Evolutionary conservation across 2,797 vertebrate genomes (phyloP).

Genomic region (Crax fasciolata): DNA sequence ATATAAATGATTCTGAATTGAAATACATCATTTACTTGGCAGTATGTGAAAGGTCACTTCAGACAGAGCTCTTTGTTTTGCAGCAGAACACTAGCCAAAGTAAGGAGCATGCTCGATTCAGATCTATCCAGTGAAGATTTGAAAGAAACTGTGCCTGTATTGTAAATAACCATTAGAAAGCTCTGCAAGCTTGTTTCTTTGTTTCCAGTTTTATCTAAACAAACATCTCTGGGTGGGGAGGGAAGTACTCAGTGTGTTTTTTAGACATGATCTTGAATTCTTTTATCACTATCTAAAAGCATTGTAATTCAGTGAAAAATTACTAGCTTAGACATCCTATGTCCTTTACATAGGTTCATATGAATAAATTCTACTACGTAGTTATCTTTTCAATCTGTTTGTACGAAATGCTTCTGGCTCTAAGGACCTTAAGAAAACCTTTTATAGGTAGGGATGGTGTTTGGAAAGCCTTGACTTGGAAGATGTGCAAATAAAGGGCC

Average conservation of each 20-base stretch:
- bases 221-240: background rate
- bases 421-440: background rate
- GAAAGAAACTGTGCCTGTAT: background rate
- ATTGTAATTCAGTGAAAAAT: background rate
- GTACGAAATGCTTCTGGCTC: background rate
- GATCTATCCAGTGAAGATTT: background rate
- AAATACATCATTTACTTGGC: background rate
- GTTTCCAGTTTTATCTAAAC: background rate
- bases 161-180: background rate
- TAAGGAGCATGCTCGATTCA: background rate
- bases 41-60: background rate
- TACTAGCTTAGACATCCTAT: background rate
- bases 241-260: background rate
- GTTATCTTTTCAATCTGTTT: background rate
- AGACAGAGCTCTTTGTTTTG: background rate
- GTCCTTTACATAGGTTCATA: background rate
- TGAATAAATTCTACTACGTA: background rate
- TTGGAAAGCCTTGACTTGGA: background rate
- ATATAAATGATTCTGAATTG: background rate
- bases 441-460: background rate
- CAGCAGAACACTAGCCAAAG: background rate
- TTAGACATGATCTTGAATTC: background rate
- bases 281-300: background rate
- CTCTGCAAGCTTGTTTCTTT: background rate
- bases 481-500: background rate